Evolutionary conservation across 2,888 invertebrate genomes (phyloP).

Genomic region (Aelia acuminata): DNA sequence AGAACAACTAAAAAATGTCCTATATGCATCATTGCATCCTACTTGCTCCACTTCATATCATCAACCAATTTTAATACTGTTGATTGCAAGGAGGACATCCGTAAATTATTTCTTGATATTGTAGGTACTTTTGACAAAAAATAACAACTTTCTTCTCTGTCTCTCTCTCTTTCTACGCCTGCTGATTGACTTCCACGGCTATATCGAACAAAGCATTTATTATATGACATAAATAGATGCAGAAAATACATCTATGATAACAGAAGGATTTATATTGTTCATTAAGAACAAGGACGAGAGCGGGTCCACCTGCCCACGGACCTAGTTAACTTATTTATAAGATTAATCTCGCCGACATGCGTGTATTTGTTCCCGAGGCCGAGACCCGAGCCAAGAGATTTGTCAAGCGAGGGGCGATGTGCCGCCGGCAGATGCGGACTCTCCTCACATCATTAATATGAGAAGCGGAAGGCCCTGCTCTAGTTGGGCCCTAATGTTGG

Average conservation of each 20-base stretch:
- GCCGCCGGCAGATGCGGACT: conserved; percentile 1
- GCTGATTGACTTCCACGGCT: background rate
- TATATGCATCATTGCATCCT: no score
- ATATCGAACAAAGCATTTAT: background rate
- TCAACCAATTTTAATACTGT: no score
- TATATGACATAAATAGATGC: background rate
- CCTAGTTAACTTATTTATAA: conserved; percentile 25
- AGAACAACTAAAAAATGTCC: no score
- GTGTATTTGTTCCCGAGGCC: background rate
- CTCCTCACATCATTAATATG: conserved; percentile 45
- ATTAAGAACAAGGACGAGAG: background rate
- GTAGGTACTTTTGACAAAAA: no score
- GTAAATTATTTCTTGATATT: no score
- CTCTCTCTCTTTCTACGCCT: no score
- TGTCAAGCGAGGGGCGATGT: background rate
- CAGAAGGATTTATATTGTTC: background rate
- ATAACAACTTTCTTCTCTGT: no score
- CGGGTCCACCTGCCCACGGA: background rate
- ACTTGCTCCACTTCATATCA: no score
- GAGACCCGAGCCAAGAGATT: background rate
- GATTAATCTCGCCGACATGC: conserved; percentile 16
- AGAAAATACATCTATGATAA: background rate
- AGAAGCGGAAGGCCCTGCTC: background rate
- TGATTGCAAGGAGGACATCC: no score
- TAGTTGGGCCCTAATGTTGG: background rate